A percentile compares a stretch with the other conserved stretches of the same genome.
These are phyloP conservation scores for Silvanus unidentatus DNA, from an alignment of 2,888 invertebrate genomes.

Conservation along the genomic window DNA sequence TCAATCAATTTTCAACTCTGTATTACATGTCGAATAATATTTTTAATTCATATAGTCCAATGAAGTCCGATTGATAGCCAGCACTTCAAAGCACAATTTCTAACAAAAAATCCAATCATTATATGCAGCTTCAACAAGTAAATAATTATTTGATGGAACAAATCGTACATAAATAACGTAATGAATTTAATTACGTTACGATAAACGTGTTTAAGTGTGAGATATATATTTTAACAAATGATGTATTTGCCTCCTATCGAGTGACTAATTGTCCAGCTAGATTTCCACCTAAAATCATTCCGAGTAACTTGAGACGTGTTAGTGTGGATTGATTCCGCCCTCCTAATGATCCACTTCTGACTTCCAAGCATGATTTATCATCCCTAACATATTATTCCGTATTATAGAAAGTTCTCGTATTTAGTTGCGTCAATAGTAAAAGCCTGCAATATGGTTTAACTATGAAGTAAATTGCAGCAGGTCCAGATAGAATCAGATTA, in stretches of 20 bases:
- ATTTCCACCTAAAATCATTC: conserved; percentile 23
- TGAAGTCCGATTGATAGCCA: too few species aligned
- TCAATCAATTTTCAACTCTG: neutral
- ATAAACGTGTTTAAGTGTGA: conserved; percentile 3
- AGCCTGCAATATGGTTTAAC: conserved; percentile 33
- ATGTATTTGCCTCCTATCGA: conserved; percentile 18
- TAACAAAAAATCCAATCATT: too few species aligned
- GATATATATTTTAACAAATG: conserved; percentile 19
- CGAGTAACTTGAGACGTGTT: conserved; percentile 22
- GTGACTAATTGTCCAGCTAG: conserved; percentile 27
- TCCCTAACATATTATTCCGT: conserved; percentile 9
- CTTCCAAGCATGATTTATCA: conserved; percentile 27
- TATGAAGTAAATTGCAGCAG: conserved; percentile 9
- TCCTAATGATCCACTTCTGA: conserved; percentile 27
- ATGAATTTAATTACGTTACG: neutral
- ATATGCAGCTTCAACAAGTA: too few species aligned
- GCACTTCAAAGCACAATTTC: too few species aligned
- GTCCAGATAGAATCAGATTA: conserved; percentile 41
- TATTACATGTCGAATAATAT: too few species aligned
- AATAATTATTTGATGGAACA: too few species aligned
- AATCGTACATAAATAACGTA: neutral
- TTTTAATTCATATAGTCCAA: too few species aligned
- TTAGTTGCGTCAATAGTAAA: too few species aligned
- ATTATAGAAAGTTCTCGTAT: too few species aligned
- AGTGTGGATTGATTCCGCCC: conserved; percentile 27